Evolutionary conservation across 2,888 invertebrate genomes (phyloP).

Genomic region (Leuctra nigra): DNA sequence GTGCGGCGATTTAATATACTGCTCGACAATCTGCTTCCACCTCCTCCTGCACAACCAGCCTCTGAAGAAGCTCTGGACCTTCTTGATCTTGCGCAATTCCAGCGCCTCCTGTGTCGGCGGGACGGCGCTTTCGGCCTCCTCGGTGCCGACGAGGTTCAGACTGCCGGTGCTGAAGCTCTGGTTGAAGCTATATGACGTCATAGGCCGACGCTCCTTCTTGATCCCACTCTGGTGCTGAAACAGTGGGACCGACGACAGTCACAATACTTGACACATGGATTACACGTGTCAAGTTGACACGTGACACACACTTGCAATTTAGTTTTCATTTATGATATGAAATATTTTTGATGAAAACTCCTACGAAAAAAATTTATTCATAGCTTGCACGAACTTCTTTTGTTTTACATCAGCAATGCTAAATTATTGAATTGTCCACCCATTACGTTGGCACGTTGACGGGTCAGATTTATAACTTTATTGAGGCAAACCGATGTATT

Average conservation of each 20-base stretch:
- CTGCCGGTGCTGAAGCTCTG: conserved; percentile 18
- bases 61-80: conserved; percentile 81
- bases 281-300: too few species aligned
- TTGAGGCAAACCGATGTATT: too few species aligned
- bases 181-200: conserved; percentile 31
- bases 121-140: conserved; percentile 14
- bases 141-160: conserved; percentile 2
- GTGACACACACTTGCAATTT: too few species aligned
- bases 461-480: too few species aligned
- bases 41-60: conserved; percentile 87
- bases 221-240: conserved; percentile 51
- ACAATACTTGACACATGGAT: too few species aligned
- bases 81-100: conserved; percentile 83
- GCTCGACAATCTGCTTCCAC: conserved; percentile 93
- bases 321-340: too few species aligned
- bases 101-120: conserved; percentile 47
- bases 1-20: conserved; percentile 90
- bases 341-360: too few species aligned
- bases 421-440: too few species aligned
- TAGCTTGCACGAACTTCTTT: too few species aligned
- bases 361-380: too few species aligned
- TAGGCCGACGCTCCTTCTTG: conserved; percentile 71
- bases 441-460: too few species aligned
- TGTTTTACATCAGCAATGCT: too few species aligned
- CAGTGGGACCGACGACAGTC: neutral